These are phyloP conservation scores for Yponomeuta malinellus DNA, from an alignment of 2,888 invertebrate species.

Conservation along the genomic window DNA sequence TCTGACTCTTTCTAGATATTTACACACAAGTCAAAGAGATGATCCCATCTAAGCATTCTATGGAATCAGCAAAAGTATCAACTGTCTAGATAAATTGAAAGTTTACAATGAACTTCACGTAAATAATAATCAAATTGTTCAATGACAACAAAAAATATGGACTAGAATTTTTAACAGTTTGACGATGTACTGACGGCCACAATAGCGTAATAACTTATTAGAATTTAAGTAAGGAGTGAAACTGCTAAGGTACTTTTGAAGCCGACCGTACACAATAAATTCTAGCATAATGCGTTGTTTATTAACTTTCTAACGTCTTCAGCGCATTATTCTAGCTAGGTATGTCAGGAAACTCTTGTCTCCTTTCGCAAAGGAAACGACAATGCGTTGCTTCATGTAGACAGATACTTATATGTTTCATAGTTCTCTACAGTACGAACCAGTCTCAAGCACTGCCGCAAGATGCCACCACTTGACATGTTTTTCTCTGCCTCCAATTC, in stretches of 20 bases:
- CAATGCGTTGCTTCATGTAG: no score
- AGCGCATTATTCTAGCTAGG: background rate
- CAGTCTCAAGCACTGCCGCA: conserved; percentile 96
- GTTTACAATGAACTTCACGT: conserved; percentile 12
- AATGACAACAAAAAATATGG: background rate
- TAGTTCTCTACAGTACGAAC: conserved; percentile 63
- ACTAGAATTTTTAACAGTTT: background rate
- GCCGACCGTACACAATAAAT: background rate
- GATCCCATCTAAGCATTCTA: conserved; percentile 13
- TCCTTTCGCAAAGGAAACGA: background rate
- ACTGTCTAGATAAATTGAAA: background rate
- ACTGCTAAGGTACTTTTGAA: background rate
- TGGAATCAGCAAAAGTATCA: background rate
- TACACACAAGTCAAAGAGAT: conserved; percentile 8
- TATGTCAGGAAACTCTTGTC: background rate
- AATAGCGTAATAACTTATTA: background rate
- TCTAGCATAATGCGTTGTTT: background rate
- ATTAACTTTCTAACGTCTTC: background rate
- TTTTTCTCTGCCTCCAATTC: conserved; percentile 99
- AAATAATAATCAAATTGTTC: background rate
- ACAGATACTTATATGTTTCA: no score
- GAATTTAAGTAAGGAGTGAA: background rate
- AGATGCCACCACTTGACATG: conserved; percentile 99
- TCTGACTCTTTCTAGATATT: conserved; percentile 9
- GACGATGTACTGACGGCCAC: background rate